Base-by-base conservation (phyloP, 1,140 invertebrate genomes). In the Palaemon carinicauda region DNA sequence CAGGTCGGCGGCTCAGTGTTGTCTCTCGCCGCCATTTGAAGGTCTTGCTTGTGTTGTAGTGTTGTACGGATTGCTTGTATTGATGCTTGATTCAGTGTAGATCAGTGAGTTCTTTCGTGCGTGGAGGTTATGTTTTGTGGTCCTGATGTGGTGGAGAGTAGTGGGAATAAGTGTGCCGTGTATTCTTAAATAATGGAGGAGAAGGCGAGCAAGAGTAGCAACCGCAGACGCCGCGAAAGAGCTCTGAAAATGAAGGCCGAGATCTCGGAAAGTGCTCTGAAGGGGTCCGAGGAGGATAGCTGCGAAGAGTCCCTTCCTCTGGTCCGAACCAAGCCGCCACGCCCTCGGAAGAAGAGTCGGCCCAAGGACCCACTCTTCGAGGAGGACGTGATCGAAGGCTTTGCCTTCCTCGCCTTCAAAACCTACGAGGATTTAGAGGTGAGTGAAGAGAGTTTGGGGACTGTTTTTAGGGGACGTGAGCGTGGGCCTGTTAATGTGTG, bases 361-460 rank as follows among this genome's bases (percentile, higher is more conserved):
- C 41, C 41, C 41, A 84, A 53, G 80, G 87, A 88, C 9, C 87
- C 87, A 15, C 81, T 88, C 52, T 88, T 84, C 69, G 82, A 88
- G 41, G 87, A 88, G 82, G 87, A 88, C 60, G 69, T 88, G n/a
- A 79, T 88, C 10, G 87, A 88, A 52, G 87, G 87, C 81, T 88
- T 88, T 77, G 81, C 87, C n/a, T 88, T 88, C 56, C 54, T 80
- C 77, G 80, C 87, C 77, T 88, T 88, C 82, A 88, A 88, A 74
- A 80, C 82, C 82, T 88, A 84, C 79, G 87, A 88, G 33, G 87
- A 88, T 60, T 41, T 88, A 50, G 87, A 88, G 80, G 87, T 88
- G 27, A 86, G 83, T 84, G 50, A 52, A n/a, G 14, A 52, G 51
- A 31, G 27, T n/a, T 12, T 19, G 54, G 21, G 12, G 54, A 50